Base-by-base conservation (phyloP, 2,888 invertebrate species). In the Aphidoletes aphidimyza region DNA sequence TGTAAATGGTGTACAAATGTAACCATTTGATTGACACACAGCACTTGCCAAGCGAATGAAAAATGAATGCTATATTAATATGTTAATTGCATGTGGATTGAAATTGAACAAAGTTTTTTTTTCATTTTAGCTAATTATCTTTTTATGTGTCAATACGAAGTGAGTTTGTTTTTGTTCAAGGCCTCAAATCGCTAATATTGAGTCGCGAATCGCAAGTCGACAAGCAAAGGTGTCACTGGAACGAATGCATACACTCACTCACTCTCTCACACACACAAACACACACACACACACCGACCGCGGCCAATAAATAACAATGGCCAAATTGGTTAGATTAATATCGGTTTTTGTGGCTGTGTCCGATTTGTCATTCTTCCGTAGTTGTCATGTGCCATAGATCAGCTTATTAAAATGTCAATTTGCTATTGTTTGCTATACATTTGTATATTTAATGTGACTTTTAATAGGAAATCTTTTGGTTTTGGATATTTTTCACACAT, bases 381-480 rank as follows among this genome's bases (percentile, higher is more conserved):
- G 30, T 30, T 69, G 69, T 69, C 34, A 30, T 14, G 6, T 14
- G 5, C 54, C 5, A 26, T 69, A 69, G 1, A 30, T 2, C 54
- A n/a, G 42, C 54, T 54, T 54, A 69, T 69, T 69, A 69, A 69
- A 69, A 11, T 69, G 69, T 69, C 30, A 30, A 69, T 69, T 30
- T 30, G 34, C 69, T 30, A 14, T 69, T 69, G n/a, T 30, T 69
- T 30, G 30, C 3, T 42, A 42, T 42, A 42, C 14, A 30, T 19
- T 54, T 2, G 22, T 54, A 54, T 54, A 14, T 47, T 14, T 39
- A 39, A 11, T 17, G 47, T 47, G 6, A 9, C 3, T 54, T 54
- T 54, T 17, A 54, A n/a, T 54, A 26, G 14, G 69, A 69, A 69
- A 14, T 30, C n/a, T 14, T n/a, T n/a, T n/a, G n/a, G n/a, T n/a